Conservation (phyloP, 2,888 invertebrate species). For the Erebia ligea region DNA sequence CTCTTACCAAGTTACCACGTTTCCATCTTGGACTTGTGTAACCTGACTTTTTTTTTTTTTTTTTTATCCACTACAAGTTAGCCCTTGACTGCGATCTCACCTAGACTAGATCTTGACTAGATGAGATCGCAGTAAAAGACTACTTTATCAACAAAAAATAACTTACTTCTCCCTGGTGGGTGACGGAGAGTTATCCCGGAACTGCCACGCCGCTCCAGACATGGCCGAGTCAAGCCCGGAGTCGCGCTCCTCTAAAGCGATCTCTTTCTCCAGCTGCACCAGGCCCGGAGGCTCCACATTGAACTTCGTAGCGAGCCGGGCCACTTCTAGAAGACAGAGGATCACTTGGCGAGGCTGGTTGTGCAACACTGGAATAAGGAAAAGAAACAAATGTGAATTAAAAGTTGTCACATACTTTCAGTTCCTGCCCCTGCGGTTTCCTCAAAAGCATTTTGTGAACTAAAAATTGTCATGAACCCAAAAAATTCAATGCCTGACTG, state of each 20-base stretch:
- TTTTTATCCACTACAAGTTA: too few relatives aligned
- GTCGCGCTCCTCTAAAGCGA: slow-evolving; percentile 90
- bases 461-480: too few relatives aligned
- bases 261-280: slow-evolving; percentile 93
- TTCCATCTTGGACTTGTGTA: too few relatives aligned
- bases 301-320: slow-evolving; percentile 90
- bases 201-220: slow-evolving; percentile 88
- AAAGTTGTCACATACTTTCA: neutral
- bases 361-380: slow-evolving; percentile 85
- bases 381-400: neutral
- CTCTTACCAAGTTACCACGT: too few relatives aligned
- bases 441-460: too few relatives aligned
- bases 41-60: too few relatives aligned
- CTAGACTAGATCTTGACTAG: too few relatives aligned
- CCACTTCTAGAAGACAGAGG: slow-evolving; percentile 92
- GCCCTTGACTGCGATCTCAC: too few relatives aligned
- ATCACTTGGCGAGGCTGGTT: slow-evolving; percentile 93
- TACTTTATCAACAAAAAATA: neutral
- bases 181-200: slow-evolving; percentile 75
- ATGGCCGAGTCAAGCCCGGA: slow-evolving; percentile 85
- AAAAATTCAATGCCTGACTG: too few relatives aligned
- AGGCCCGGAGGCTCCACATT: slow-evolving; percentile 91
- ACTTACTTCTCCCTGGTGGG: slow-evolving; percentile 58
- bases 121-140: too few relatives aligned
- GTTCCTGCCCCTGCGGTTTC: too few relatives aligned